phyloP scores from a whole-genome alignment of 2,888 invertebrate genomes.

The Aspidiotus destructor region DNA sequence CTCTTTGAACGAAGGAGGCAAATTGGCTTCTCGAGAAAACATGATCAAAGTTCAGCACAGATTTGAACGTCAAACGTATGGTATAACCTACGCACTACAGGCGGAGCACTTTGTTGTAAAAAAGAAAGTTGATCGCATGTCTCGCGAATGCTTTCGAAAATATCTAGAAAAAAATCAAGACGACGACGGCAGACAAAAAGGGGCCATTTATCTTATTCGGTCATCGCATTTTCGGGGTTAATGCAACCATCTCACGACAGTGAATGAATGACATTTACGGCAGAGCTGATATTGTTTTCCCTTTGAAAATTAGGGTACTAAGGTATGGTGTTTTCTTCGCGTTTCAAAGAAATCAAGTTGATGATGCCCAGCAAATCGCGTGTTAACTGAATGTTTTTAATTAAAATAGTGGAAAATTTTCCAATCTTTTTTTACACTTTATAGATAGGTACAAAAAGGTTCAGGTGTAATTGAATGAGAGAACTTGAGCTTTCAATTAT shows the following conservation, averaged over 20 bases:
- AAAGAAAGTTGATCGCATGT: conserved; percentile 13
- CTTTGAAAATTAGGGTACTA: no score
- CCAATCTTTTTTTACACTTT: no score
- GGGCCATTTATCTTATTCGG: conserved; percentile 23
- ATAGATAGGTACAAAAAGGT: no score
- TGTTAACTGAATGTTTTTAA: no score
- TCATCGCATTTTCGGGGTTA: conserved; percentile 23
- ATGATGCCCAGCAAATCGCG: no score
- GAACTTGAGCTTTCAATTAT: no score
- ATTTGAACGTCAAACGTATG: conserved; percentile 13
- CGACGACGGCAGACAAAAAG: not conserved
- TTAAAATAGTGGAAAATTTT: no score
- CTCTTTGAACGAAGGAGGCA: conserved; percentile 18
- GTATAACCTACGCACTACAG: conserved; percentile 12
- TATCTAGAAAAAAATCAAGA: not conserved
- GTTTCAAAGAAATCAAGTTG: no score
- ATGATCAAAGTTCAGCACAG: not conserved
- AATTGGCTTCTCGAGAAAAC: conserved; percentile 20
- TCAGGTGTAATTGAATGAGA: no score
- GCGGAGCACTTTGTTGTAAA: not conserved
- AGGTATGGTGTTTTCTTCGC: no score
- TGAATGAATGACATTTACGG: not conserved
- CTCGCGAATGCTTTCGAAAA: conserved; percentile 15
- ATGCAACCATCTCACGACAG: conserved; percentile 22
- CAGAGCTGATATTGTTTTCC: no score